Conservation (phyloP, 2,888 invertebrate species). For the Meiosimyza platycephala region DNA sequence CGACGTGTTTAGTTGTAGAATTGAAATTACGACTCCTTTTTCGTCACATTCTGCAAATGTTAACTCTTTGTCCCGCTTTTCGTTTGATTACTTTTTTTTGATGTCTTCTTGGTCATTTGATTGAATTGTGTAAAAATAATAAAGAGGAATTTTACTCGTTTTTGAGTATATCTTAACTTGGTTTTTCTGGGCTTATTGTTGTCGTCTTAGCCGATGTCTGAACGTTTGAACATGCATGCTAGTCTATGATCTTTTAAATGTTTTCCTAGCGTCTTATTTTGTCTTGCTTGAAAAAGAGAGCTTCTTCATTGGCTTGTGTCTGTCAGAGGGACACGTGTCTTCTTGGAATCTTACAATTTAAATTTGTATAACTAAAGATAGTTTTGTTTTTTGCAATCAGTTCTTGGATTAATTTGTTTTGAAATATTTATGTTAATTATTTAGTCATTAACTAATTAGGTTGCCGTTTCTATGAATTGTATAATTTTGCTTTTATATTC, state of each 20-base stretch:
- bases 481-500: no score
- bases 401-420: constrained; percentile 21
- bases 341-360: constrained; percentile 33
- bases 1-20: constrained; percentile 1
- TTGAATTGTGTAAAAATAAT: constrained; percentile 28
- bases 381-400: constrained; percentile 4
- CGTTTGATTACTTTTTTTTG: neutral
- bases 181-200: neutral
- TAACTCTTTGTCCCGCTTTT: neutral
- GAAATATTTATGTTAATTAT: constrained; percentile 30
- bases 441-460: constrained; percentile 31
- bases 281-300: constrained; percentile 34
- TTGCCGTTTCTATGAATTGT: constrained; percentile 21
- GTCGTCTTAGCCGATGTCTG: no score
- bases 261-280: constrained; percentile 3
- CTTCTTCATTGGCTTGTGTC: constrained; percentile 13
- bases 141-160: constrained; percentile 8
- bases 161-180: neutral
- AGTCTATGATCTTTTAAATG: no score
- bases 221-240: no score
- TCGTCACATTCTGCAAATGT: neutral
- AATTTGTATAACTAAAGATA: neutral
- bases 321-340: constrained; percentile 39
- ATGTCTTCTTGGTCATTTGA: constrained; percentile 13
- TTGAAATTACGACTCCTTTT: constrained; percentile 28